Evolutionary conservation across 2,797 vertebrate species (phyloP).

Genomic region (Prionace glauca): DNA sequence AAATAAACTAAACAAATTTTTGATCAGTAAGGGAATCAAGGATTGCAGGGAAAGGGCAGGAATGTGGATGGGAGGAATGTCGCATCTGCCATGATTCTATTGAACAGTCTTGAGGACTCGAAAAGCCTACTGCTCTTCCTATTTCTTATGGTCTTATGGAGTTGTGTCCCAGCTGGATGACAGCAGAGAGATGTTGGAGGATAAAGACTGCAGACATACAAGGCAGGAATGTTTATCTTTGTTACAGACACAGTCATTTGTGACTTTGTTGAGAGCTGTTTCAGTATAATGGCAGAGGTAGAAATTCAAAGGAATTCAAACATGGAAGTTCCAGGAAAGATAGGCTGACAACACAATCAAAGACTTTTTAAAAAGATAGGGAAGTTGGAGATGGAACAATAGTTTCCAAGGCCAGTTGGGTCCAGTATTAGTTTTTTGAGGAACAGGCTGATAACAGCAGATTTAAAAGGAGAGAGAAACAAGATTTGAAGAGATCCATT

Average conservation of each 20-base stretch:
- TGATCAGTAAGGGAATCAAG: too few species aligned
- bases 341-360: not conserved
- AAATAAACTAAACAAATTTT: too few species aligned
- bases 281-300: too few species aligned
- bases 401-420: not conserved
- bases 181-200: not conserved
- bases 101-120: too few species aligned
- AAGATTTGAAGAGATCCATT: not conserved
- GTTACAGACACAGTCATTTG: too few species aligned
- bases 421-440: not conserved
- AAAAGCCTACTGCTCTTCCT: too few species aligned
- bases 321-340: not conserved
- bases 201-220: not conserved
- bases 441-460: not conserved
- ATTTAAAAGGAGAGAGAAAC: not conserved
- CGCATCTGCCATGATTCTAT: too few species aligned
- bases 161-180: not conserved
- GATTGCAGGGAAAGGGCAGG: too few species aligned
- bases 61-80: too few species aligned
- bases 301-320: too few species aligned
- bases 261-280: not conserved
- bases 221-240: not conserved
- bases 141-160: too few species aligned
- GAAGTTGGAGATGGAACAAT: not conserved
- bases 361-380: too few species aligned